These are phyloP conservation scores for Pitta sordida DNA, from an alignment of 2,113 vertebrate genomes.

Conservation along the genomic window DNA sequence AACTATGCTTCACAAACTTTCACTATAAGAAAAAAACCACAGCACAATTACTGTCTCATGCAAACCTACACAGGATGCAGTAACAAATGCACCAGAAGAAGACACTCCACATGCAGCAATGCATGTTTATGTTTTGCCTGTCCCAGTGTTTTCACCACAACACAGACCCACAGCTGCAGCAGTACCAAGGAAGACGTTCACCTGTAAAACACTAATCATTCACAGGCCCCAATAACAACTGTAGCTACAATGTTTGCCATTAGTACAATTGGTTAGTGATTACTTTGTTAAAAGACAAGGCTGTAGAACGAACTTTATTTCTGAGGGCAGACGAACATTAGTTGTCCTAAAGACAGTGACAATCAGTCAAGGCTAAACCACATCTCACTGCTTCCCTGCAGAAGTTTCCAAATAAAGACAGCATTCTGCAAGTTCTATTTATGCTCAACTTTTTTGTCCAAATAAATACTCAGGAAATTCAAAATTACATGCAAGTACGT, in stretches of 20 bases:
- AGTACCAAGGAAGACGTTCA: neutral
- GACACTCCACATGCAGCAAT: neutral
- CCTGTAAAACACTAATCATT: neutral
- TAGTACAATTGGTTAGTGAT: neutral
- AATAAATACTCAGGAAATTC: neutral
- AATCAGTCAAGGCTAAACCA: neutral
- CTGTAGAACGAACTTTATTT: neutral
- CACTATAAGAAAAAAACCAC: neutral
- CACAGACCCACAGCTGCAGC: neutral
- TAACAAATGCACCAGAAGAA: neutral
- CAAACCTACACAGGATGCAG: neutral
- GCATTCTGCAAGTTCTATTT: neutral
- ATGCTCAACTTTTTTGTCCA: neutral
- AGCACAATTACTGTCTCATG: neutral
- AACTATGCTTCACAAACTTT: neutral
- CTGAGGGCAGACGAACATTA: neutral
- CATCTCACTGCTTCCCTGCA: neutral
- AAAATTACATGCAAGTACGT: neutral
- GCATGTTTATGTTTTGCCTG: neutral
- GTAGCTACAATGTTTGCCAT: neutral
- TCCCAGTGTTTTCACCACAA: neutral
- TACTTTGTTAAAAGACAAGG: neutral
- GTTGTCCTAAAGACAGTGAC: neutral
- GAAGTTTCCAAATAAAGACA: neutral
- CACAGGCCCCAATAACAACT: neutral